These are phyloP conservation scores for Rhyacophila evoluta DNA, from an alignment of 2,888 invertebrate species.

Conservation along the genomic window DNA sequence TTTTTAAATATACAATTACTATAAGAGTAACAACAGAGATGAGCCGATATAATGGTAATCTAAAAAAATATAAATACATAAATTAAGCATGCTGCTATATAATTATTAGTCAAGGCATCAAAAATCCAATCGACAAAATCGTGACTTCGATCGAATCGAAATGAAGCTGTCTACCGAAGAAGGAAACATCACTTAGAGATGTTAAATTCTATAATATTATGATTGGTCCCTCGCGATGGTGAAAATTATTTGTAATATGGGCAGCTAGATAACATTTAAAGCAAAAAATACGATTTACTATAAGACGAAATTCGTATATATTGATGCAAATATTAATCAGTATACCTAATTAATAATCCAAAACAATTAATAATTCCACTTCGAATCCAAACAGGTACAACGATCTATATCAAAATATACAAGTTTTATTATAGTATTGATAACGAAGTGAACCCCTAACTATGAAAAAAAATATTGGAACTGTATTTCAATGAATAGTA, in stretches of 20 bases:
- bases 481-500: no score
- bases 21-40: background rate
- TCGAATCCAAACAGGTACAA: no score
- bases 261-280: no score
- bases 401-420: no score
- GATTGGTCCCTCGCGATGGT: background rate
- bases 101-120: constrained; percentile 13
- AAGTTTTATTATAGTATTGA: no score
- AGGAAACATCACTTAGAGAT: background rate
- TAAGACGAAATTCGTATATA: no score
- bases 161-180: background rate
- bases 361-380: no score
- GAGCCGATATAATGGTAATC: background rate
- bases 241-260: background rate
- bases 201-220: background rate
- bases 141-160: constrained; percentile 9
- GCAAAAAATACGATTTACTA: no score
- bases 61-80: constrained; percentile 20
- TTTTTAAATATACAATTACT: background rate
- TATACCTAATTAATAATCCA: no score
- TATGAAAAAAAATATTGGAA: no score
- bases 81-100: constrained; percentile 5
- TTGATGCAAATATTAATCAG: no score
- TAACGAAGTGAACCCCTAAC: no score
- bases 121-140: background rate